phyloP scores from a whole-genome alignment of 2,797 vertebrate species.

The Xenops minutus region DNA sequence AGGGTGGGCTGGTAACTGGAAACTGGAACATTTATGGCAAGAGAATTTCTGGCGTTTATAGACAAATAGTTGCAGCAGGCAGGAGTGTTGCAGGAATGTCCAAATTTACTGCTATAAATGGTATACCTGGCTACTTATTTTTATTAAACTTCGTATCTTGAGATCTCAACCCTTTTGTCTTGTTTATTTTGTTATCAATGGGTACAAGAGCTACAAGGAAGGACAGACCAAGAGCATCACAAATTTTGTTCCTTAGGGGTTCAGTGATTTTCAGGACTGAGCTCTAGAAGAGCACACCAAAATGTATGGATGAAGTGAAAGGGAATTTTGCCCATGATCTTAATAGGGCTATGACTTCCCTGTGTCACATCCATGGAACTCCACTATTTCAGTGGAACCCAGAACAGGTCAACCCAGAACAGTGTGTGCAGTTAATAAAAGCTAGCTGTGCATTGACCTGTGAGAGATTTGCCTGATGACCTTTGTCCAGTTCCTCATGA shows the following conservation, averaged over 20 bases:
- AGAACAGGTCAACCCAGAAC: neutral
- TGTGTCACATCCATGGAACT: neutral
- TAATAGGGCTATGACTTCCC: neutral
- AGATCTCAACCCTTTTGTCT: neutral
- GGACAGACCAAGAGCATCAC: neutral
- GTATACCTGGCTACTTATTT: neutral
- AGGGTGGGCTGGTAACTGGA: neutral
- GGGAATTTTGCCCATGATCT: neutral
- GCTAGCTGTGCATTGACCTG: neutral
- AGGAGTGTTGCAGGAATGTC: neutral
- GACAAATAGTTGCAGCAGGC: neutral
- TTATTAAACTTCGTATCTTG: neutral
- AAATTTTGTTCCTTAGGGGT: neutral
- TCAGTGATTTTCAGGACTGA: neutral
- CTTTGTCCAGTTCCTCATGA: neutral
- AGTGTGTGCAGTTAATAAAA: neutral
- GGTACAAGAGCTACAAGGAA: neutral
- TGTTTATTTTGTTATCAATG: neutral
- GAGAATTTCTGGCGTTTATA: neutral
- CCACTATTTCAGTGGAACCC: neutral
- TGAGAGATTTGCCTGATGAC: neutral
- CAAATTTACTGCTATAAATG: neutral
- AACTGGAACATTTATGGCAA: neutral
- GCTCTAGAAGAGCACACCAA: neutral
- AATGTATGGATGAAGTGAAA: neutral